Base-by-base conservation (phyloP, 2,888 invertebrate species). In the Ophioninae sp. region DNA sequence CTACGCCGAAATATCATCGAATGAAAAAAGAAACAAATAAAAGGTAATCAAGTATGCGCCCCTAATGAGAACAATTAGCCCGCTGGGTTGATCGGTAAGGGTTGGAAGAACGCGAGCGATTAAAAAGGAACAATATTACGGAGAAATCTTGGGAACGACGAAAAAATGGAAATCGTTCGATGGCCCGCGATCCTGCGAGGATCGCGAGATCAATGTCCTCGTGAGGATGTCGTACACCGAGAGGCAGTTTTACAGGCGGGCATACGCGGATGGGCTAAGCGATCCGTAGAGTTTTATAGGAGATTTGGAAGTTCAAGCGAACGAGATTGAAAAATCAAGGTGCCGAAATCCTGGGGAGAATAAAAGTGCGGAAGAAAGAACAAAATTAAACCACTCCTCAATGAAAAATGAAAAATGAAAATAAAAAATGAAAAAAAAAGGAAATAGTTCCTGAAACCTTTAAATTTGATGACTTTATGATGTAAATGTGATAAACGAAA, bases 281-380 rank as follows among this genome's bases (percentile, higher is more conserved):
- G 30, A 5, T 20, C 56, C 21, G 56, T 5, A 8, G 62, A 62
- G 44, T 30, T 30, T 30, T 30, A 30, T 30, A 30, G 30, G 44
- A 50, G 30, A 30, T 6, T 68, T 68, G 30, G 20, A 20, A 20
- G 20, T 21, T 20, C 6, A 13, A 50, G 17, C 50, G 13, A 5
- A 17, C 30, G 30, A 68, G 50, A 50, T 21, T 20, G 41, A 13
- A 21, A 0, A n/a, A 65, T 56, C 37, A 39, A 20, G 20, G 39
- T 37, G 64, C n/a, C 62, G 37, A 74, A 62, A 59, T 72, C 41
- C 61, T 41, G 37, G 41, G 41, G 39, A 61, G 61, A 73, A 23
- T 10, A 73, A 73, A 73, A 59, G 64, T 79, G 44, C 64, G 76
- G 72, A 72, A 77, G 76, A 44, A 72, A 76, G 65, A 44, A 77